Base-by-base conservation (phyloP, 2,797 vertebrate species). In the Eupleurogrammus muticus region DNA sequence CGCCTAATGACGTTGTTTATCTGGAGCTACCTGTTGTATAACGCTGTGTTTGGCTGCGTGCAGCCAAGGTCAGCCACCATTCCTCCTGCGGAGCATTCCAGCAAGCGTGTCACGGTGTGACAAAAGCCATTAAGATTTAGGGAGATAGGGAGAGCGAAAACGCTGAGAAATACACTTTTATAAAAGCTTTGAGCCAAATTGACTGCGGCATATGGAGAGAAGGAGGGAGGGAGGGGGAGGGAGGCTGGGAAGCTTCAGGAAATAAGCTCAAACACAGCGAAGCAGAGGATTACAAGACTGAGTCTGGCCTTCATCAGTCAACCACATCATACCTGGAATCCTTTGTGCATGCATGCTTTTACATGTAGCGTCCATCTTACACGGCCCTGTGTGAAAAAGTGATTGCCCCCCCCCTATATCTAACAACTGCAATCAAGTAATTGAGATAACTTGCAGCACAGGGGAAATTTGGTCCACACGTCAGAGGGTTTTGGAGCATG, bases 61-160 rank as follows among this genome's bases (percentile, higher is more conserved):
- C 72, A 74, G 79, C 64, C 90, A 90, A 90, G 90, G 88, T 91
- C 89, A 88, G 66, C 73, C 19, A 36, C 38, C 69, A 71, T 69
- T 82, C 79, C 64, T 79, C 71, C n/a, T 38, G 65, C 5, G 56
- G 71, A 79, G 83, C 80, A n/a, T 86, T 66, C 78, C 64, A 73
- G 83, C 28, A 17, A 80, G 82, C 12, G 65, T 79, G 85, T 84
- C 88, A 77, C 75, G 63, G 75, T 84, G 88, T 90, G 83, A 93
- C 91, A 90, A 90, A 94, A 93, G 83, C 85, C 90, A 93, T 92
- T 93, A 92, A 92, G 91, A 93, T 92, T 86, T 83, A 74, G 80
- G 72, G 69, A 90, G 91, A 93, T 93, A 91, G 61, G 57, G 35
- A 28, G 62, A 69, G 54, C 1, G 16, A 73, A 87, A 91, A 77